Conservation (phyloP, 2,113 vertebrate genomes). For the Sterna hirundo region DNA sequence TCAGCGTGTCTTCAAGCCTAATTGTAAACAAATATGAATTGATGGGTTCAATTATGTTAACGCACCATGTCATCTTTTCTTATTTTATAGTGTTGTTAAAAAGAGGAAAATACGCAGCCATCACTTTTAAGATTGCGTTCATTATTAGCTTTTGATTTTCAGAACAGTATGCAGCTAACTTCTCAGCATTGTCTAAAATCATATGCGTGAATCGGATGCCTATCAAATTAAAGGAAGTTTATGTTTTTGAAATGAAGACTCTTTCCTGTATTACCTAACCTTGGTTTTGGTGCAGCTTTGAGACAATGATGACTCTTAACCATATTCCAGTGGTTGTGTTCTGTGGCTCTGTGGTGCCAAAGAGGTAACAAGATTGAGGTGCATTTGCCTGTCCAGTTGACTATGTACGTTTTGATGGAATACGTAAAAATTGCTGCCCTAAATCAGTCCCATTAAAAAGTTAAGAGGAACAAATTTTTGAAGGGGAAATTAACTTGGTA, state of each 20-base stretch:
- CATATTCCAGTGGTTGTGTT: background rate
- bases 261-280: background rate
- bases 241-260: fast-evolving
- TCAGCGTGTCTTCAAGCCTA: background rate
- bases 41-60: background rate
- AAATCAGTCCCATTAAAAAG: background rate
- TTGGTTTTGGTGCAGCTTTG: background rate
- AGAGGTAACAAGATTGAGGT: background rate
- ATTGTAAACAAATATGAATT: background rate
- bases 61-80: background rate
- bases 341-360: background rate
- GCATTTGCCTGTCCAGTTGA: background rate
- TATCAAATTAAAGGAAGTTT: background rate
- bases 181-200: background rate
- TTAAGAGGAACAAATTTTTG: background rate
- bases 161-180: background rate
- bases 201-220: fast-evolving
- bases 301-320: background rate
- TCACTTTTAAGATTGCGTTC: background rate
- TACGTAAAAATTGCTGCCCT: background rate
- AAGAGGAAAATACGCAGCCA: background rate
- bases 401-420: fast-evolving
- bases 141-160: background rate
- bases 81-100: background rate
- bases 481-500: background rate